Percentiles rank a stretch among this genome's conserved stretches.
phyloP scores from a whole-genome alignment of 2,888 invertebrate genomes.

The Drosophila percnosoma region DNA sequence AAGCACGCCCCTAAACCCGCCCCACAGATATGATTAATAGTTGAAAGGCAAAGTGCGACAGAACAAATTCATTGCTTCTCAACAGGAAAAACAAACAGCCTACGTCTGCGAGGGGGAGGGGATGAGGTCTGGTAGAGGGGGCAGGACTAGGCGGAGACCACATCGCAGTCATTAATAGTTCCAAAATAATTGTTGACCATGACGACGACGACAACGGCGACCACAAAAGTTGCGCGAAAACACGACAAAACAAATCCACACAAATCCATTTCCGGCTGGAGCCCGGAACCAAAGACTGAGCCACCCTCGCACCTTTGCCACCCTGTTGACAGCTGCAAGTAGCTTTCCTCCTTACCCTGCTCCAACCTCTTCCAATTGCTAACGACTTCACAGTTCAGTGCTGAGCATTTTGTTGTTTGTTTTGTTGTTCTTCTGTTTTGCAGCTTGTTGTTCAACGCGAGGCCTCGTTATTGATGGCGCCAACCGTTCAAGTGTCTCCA shows the following conservation, averaged over 20 bases:
- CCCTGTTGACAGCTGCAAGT: slow-evolving; percentile 73
- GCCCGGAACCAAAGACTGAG: slow-evolving; percentile 17
- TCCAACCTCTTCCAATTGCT: slow-evolving; percentile 16
- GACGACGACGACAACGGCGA: slow-evolving; percentile 35
- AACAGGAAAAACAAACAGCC: slow-evolving; percentile 66
- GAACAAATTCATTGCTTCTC: slow-evolving; percentile 71
- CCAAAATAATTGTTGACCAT: slow-evolving; percentile 79
- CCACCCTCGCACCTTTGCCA: slow-evolving; percentile 49
- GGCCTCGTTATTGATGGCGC: slow-evolving; percentile 71
- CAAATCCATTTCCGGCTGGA: slow-evolving; percentile 73
- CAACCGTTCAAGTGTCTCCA: slow-evolving; percentile 55
- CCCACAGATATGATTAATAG: slow-evolving; percentile 70
- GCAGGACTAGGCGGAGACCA: slow-evolving; percentile 31
- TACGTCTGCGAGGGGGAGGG: not conserved
- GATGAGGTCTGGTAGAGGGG: not conserved
- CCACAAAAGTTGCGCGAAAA: slow-evolving; percentile 61
- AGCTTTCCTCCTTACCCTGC: slow-evolving; percentile 21
- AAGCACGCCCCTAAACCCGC: slow-evolving; percentile 36
- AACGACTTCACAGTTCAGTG: slow-evolving; percentile 63
- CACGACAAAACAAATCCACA: slow-evolving; percentile 76
- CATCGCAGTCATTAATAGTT: slow-evolving; percentile 74
- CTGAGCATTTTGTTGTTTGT: slow-evolving; percentile 64
- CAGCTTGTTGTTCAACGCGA: slow-evolving; percentile 71
- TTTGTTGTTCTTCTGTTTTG: slow-evolving; percentile 66
- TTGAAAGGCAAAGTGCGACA: slow-evolving; percentile 64